Base-by-base conservation (phyloP, 1,140 invertebrate genomes). In the Lepidostoma basale region DNA sequence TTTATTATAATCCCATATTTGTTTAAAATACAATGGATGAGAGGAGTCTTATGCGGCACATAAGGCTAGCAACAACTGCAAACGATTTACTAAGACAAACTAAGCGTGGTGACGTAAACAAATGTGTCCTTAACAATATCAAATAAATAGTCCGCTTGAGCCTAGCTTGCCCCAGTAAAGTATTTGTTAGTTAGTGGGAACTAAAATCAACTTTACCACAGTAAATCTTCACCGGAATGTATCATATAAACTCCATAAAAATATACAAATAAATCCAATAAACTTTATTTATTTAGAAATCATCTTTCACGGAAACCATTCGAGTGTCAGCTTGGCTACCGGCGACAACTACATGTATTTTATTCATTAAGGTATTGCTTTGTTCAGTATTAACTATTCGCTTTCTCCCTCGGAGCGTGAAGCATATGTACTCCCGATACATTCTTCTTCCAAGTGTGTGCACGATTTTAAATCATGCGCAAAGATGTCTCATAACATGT, bases 1-100 rank as follows among this genome's bases (percentile, higher is more conserved):
- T 58, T 58, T 39, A 68, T 54, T 68, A 68, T 60, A 63, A 71
- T 71, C 69, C 63, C 69, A 71, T 58, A 71, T 70, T 70, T 69
- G 9, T 64, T 59, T 67, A 42, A 64, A 63, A 64, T 71, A 71
- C 64, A 67, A 64, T 62, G 60, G 60, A 64, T 68, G 63, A 62
- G 33, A 56, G 42, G 59, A 67, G 28, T 65, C 49, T 66, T 52
- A 28, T 58, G 59, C 44, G 45, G 39, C 62, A 70, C 59, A 67
- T 52, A 54, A 70, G 69, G 59, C 69, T 64, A 59, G 64, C 69
- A 47, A 58, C 42, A 70, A 42, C 45, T 65, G 62, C 56, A 65
- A 70, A 69, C 42, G 12, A 45, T 44, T 52, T 20, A 40, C 64
- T 42, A 45, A 67, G 56, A 49, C 67, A 62, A 68, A 62, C 45